Conservation (phyloP, 2,797 vertebrate species). For the Molossus alvarezi region DNA sequence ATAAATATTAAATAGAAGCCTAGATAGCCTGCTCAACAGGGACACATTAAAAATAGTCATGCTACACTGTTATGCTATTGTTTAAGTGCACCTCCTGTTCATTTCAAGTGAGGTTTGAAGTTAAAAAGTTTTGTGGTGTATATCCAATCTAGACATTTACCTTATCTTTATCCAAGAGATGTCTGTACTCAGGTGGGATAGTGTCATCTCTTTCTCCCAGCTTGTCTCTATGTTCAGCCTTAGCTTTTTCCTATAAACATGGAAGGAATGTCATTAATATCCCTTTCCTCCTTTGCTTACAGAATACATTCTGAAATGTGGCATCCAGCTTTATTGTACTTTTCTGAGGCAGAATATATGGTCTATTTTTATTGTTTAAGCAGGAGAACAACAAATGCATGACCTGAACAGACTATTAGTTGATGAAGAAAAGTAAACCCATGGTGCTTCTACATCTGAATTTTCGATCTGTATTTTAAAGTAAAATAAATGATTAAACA, state of each 20-base stretch:
- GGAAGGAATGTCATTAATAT: not conserved
- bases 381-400: not conserved
- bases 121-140: not conserved
- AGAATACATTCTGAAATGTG: not conserved
- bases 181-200: slow-evolving; percentile 93
- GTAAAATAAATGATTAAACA: slow-evolving; percentile 25
- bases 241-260: slow-evolving; percentile 89
- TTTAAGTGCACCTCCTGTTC: not conserved
- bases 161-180: slow-evolving; percentile 87
- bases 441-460: not conserved
- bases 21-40: not conserved
- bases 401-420: not conserved
- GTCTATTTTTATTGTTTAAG: slow-evolving; percentile 50
- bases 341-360: slow-evolving; percentile 20
- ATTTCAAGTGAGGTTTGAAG: not conserved
- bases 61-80: not conserved
- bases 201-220: slow-evolving; percentile 94
- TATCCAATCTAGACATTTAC: not conserved
- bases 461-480: slow-evolving; percentile 63
- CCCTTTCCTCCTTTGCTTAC: slow-evolving; percentile 32
- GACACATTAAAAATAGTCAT: not conserved
- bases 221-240: slow-evolving; percentile 88
- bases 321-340: not conserved
- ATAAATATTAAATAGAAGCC: slow-evolving; percentile 3
- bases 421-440: not conserved